These are phyloP conservation scores for Harpalus rubripes DNA, from an alignment of 2,888 invertebrate genomes.

Conservation along the genomic window DNA sequence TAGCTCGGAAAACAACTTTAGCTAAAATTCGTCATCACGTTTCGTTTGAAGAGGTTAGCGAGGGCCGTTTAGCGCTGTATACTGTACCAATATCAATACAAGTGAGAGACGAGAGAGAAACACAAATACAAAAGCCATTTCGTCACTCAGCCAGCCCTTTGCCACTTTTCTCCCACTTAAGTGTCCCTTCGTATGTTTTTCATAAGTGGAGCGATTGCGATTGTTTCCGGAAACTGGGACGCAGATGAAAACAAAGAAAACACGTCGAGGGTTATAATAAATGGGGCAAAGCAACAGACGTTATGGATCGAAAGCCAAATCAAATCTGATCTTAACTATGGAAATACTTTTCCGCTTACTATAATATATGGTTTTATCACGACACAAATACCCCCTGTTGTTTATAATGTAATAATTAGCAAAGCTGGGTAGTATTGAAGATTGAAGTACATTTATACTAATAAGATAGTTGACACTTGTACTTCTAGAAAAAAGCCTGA, in stretches of 20 bases:
- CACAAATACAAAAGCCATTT: slow-evolving; percentile 58
- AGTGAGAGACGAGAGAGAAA: slow-evolving; percentile 43
- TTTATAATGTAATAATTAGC: no score
- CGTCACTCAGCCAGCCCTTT: slow-evolving; percentile 17
- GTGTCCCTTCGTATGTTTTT: slow-evolving; percentile 54
- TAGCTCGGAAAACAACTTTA: slow-evolving; percentile 24
- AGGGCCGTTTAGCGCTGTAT: slow-evolving; percentile 29
- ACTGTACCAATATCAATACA: slow-evolving; percentile 31
- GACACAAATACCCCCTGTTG: no score
- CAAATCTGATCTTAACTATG: not conserved
- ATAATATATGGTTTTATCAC: not conserved
- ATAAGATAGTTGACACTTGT: no score
- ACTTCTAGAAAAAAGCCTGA: no score
- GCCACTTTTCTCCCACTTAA: slow-evolving; percentile 35
- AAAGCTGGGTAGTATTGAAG: no score
- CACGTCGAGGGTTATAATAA: not conserved
- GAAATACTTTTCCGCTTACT: not conserved
- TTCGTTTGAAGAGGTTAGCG: slow-evolving; percentile 24
- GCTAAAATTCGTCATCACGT: slow-evolving; percentile 43
- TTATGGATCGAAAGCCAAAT: not conserved
- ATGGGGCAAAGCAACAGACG: not conserved
- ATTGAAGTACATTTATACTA: no score
- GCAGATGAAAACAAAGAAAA: slow-evolving; percentile 17
- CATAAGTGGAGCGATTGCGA: slow-evolving; percentile 35
- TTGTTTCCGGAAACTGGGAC: slow-evolving; percentile 41